Base-by-base conservation (phyloP, 2,113 vertebrate species). In the Pandion haliaetus region DNA sequence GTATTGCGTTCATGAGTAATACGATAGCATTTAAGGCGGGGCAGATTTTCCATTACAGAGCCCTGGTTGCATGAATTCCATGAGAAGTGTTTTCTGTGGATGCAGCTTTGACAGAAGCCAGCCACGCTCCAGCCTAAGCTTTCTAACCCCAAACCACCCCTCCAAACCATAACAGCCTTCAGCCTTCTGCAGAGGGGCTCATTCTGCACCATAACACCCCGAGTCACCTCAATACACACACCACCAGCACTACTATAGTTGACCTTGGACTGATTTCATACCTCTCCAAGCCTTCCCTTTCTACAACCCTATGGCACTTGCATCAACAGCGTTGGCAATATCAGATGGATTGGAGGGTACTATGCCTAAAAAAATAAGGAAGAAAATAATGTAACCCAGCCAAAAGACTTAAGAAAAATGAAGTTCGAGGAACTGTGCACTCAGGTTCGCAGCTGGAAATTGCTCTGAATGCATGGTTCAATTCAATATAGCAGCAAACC, bases 1-100 rank as follows among this genome's bases (percentile, higher is more conserved):
- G 82, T 70, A 10, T 73, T 49, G 91, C 92, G 73, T 34, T 86
- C 83, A 26, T 98, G 97, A 98, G 97, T 98, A 98, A 98, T 95
- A 95, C 67, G 70, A 87, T 83, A 78, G 96, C 93, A 76, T 92
- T 85, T 84, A 76, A 97, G 98, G 98, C 50, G 98, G 83, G 98
- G 98, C 96, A 45, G 26, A 44, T 79, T 96, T 98, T 95, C 96
- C 94, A 93, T 96, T 88, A 90, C 96, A 47, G 80, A 88, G 95
- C 95, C 94, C 82, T 59, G 77, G 87, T 61, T 50, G 76, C 94
- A 42, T 50, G 92, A 97, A 87, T 87, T 54, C 96, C 95, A 42
- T 82, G 88, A 88, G 86, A 97, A 97, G 95, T 9, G 36, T 91
- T 96, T 57, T 94, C 69, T 97, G 78, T 67, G 91, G 95, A 57